These are phyloP conservation scores for Mystacides longicornis DNA, from an alignment of 2,888 invertebrate genomes.

Conservation along the genomic window DNA sequence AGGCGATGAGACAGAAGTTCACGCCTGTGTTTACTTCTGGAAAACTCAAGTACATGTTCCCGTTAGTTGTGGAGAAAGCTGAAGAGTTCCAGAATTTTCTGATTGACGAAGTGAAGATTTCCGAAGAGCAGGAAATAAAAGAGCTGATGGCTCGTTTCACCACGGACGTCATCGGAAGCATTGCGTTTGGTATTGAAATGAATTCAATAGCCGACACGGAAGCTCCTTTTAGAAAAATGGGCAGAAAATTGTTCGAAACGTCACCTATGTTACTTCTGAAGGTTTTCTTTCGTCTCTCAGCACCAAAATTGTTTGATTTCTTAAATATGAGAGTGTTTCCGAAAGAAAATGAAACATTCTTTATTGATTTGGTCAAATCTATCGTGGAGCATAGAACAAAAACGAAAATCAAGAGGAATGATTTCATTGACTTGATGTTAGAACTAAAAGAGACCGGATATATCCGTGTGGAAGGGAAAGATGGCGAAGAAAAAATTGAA, in stretches of 20 bases:
- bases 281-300: conserved; percentile 7
- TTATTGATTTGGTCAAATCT: conserved; percentile 23
- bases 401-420: conserved; percentile 12
- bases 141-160: conserved; percentile 19
- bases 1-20: conserved; percentile 31
- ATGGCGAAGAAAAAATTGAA: conserved; percentile 26
- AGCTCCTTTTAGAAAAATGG: conserved; percentile 18
- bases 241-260: conserved; percentile 15
- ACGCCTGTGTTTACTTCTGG: conserved; percentile 36
- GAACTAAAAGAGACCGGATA: conserved; percentile 21
- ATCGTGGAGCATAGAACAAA: conserved; percentile 21
- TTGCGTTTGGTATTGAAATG: conserved; percentile 28
- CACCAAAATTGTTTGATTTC: conserved; percentile 10
- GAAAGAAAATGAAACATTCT: conserved; percentile 16
- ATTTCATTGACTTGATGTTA: conserved; percentile 20
- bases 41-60: conserved; percentile 36
- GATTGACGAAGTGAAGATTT: neutral
- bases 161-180: conserved; percentile 28
- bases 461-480: conserved; percentile 3
- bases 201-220: conserved; percentile 19
- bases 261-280: conserved; percentile 6
- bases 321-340: conserved; percentile 27
- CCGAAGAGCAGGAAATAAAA: conserved; percentile 8
- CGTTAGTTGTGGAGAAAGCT: conserved; percentile 31
- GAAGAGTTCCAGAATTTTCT: conserved; percentile 31